Base-by-base conservation (phyloP, 2,888 invertebrate species). In the Philereme vetulata region DNA sequence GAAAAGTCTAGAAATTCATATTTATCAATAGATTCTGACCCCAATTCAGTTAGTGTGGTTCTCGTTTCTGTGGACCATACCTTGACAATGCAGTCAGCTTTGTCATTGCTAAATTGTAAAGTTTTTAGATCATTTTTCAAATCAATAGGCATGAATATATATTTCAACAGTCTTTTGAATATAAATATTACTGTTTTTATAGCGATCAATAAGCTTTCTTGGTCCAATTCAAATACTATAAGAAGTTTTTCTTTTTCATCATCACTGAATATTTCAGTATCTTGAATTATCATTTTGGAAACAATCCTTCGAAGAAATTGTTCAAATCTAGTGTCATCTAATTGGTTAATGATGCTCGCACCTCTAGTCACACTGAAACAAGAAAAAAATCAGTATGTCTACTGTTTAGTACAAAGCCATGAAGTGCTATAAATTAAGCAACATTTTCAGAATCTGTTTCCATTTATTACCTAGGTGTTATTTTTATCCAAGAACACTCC, bases 11-110 rank as follows among this genome's bases (percentile, higher is more conserved):
- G 63, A 8, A 70, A 61, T 43, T 82, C 77, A 53, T 68, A 68
- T 53, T 80, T 76, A 46, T 79, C 74, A 46, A 72, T 71, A 43
- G 70, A 51, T 49, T 77, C 76, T 42, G 77, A 68, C 44, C 79
- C 77, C 52, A 91, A 67, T 46, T 88, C 83, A 76, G 84, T 76
- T 33, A 92, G 75, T 55, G 82, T 82, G n/a, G 72, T 63, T 67
- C 77, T 85, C 45, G 86, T 88, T 75, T 90, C 90, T 10, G 74
- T 64, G 11, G 90, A 90, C 91, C 90, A 92, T 11, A 87, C 72
- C 72, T 90, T 90, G 3, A 89, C 76, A 68, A 91, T 77, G 7
- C 75, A 67, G 58, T 88, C 86, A 32, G 84, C 76, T 72, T 90
- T 92, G 43, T 83, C 81, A 74, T 78, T 76, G 62, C 63, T 78